Evolutionary conservation across 2,888 invertebrate genomes (phyloP).

Genomic region (Chrysolina haemoptera): DNA sequence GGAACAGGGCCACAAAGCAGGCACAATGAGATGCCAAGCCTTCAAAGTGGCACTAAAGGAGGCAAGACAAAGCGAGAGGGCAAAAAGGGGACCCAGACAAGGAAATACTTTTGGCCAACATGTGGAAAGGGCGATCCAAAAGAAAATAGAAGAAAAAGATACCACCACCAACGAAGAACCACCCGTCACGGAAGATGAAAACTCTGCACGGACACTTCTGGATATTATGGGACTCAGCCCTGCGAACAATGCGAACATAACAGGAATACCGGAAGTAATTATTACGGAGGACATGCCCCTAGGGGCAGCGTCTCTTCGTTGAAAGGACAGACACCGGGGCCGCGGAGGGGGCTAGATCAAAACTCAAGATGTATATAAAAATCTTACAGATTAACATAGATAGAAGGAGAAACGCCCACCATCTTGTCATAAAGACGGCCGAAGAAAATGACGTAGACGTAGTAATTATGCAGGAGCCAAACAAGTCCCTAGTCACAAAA

Average conservation of each 20-base stretch:
- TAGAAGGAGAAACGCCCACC: conserved; percentile 32
- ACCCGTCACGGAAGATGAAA: background rate
- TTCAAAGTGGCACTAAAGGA: background rate
- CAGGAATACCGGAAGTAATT: too few relatives aligned
- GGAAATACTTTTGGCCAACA: background rate
- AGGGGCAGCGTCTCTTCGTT: background rate
- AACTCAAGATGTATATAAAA: conserved; percentile 38
- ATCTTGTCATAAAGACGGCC: conserved; percentile 27
- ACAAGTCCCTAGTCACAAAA: conserved; percentile 6
- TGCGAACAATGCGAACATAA: background rate
- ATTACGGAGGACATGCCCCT: background rate
- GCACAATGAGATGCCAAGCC: background rate
- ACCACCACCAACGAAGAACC: background rate
- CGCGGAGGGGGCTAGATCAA: background rate
- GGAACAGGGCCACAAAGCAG: background rate
- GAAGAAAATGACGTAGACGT: conserved; percentile 29
- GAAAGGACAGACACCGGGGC: background rate
- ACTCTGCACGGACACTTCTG: background rate
- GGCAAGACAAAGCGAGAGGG: background rate
- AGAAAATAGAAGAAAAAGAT: background rate
- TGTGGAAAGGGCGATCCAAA: too few relatives aligned
- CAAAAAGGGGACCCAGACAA: conserved; percentile 13
- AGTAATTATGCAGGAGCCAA: conserved; percentile 43
- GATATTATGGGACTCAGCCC: background rate
- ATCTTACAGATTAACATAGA: too few relatives aligned